Percentiles rank a stretch among this genome's conserved stretches.
phyloP scores from a whole-genome alignment of 2,888 invertebrate species.

The Athrips mouffetella region DNA sequence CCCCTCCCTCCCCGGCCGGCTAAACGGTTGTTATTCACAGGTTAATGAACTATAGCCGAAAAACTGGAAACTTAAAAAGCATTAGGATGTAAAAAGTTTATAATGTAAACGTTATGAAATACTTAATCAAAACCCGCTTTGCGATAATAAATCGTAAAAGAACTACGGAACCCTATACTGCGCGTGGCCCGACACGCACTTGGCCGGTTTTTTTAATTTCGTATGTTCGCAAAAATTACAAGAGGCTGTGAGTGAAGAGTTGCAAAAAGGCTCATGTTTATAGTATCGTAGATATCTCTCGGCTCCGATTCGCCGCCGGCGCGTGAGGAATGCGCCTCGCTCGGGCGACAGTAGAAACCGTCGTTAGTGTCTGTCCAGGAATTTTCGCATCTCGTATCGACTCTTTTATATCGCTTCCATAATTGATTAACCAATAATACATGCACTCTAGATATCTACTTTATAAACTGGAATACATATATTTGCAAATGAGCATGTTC shows the following conservation, averaged over 20 bases:
- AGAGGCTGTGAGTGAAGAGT: background rate
- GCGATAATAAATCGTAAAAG: too few species aligned
- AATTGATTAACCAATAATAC: conserved; percentile 22
- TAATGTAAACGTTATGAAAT: too few species aligned
- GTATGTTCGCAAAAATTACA: background rate
- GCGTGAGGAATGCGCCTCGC: conserved; percentile 66
- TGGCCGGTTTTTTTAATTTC: too few species aligned
- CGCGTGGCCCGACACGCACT: too few species aligned
- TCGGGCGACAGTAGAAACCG: conserved; percentile 63
- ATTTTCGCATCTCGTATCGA: conserved; percentile 39
- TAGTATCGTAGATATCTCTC: conserved; percentile 46
- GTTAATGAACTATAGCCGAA: too few species aligned
- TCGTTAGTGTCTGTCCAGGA: conserved; percentile 39
- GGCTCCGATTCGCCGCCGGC: conserved; percentile 68
- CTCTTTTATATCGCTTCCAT: conserved; percentile 18
- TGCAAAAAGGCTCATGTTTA: background rate
- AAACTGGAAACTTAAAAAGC: too few species aligned
- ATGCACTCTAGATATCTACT: background rate
- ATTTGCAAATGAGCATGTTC: background rate
- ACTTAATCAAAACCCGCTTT: too few species aligned
- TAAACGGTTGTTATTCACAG: too few species aligned
- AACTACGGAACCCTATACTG: too few species aligned
- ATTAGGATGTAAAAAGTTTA: too few species aligned
- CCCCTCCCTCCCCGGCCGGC: too few species aligned
- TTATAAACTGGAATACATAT: too few species aligned